Evolutionary conservation across 1,140 invertebrate species (phyloP), one percentile per base, ranked within the genome.

Genomic region (Bombus sibiricus): DNA sequence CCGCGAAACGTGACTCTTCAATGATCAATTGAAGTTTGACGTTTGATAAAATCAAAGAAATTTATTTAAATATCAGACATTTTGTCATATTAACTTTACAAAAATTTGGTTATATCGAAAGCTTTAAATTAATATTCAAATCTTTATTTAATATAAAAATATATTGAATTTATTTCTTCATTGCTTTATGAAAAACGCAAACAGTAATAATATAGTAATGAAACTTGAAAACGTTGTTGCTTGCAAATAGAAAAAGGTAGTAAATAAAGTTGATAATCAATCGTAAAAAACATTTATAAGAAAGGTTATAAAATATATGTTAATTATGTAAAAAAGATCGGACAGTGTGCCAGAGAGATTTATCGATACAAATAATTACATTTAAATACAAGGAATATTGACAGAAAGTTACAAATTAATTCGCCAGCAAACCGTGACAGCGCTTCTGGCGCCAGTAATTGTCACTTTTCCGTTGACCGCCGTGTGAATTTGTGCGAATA

Each of bases 381-480:
- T 53, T 39, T 2, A 41, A 41, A 34, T 39, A 41, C 1, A 10
- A 47, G 37, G 18, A 81, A 64, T 47, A 64, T 64, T 73, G 39
- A 47, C 25, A 32, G 43, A 68, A 53, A 72, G 39, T 81, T 59
- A 37, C 10, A 37, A 66, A 39, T 66, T 86, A 57, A 69, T 83
- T 86, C 74, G 22, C 28, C 57, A 86, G 53, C 83, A 83, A 81
- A 83, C 81, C 81, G 81, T 73, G 57, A 57, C 57, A 25, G 85
- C 85, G 74, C 85, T 83, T 34, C 66, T 76, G 18, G 53, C 85
- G 53, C 22, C 34, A 76, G 25, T 57, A 83, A 76, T 89, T 89
- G 80, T 84, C 88, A 87, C 73, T 66, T 75, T 80, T 87, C 64
- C 73, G 78, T 59, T 76, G 64, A 78, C 62, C 18, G 68, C 13